Conservation (phyloP, 2,797 vertebrate species). For the Enteromius thamalakanensis region DNA sequence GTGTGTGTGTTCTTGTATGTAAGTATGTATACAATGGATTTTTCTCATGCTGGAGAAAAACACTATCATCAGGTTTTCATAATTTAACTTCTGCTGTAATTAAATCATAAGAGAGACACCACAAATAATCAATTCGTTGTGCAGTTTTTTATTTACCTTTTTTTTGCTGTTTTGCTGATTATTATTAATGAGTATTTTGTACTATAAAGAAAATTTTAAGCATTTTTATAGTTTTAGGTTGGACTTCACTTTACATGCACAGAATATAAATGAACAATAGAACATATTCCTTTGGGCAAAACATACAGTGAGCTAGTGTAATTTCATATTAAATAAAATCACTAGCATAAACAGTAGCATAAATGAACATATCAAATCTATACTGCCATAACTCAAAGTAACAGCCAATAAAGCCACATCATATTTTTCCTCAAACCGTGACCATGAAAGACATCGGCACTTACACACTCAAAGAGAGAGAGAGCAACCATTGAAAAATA, state of each 20-base stretch:
- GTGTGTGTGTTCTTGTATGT: background rate
- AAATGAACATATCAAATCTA: too few species aligned
- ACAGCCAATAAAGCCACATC: background rate
- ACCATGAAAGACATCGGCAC: background rate
- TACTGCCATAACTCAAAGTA: too few species aligned
- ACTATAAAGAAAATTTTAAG: background rate
- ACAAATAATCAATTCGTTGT: background rate
- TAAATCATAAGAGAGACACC: background rate
- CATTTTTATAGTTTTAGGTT: background rate
- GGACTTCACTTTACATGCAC: background rate
- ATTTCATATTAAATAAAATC: background rate
- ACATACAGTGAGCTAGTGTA: background rate
- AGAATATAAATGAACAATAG: background rate
- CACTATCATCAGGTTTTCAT: background rate
- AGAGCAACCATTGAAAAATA: background rate
- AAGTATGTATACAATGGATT: background rate
- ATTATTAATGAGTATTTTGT: background rate
- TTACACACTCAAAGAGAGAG: background rate
- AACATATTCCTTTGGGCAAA: background rate
- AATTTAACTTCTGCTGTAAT: too few species aligned
- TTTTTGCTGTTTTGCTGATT: background rate
- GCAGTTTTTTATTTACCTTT: background rate
- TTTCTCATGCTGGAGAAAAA: background rate
- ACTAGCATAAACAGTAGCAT: background rate
- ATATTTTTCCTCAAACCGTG: background rate